Evolutionary conservation across 2,888 invertebrate species (phyloP), one percentile per base, ranked within the genome.

Genomic region (Prenolepis imparis): DNA sequence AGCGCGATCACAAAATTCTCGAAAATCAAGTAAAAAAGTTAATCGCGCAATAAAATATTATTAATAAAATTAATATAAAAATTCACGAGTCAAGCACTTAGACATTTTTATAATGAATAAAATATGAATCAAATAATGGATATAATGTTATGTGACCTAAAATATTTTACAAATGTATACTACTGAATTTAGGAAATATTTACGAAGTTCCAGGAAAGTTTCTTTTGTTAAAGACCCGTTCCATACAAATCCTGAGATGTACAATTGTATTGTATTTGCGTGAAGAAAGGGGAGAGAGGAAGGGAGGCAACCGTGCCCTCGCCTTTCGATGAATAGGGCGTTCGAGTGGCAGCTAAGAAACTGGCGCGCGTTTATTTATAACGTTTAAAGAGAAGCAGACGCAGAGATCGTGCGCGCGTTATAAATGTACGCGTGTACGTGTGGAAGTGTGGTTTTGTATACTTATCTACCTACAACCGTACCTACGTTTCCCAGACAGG

Each of bases 401-500:
- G 87, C 32, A 28, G 52, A 32, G 28, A 67, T 55, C 21, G 70
- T 24, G 63, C 64, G 57, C 39, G 41, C 32, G 15, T 52, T 48
- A 57, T 83, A 15, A n/a, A 39, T 28, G 36, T 36, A 64, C 21
- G 63, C 59, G 59, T 52, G 64, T 75, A 77, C 57, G 39, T 41
- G 75, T 77, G 74, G 77, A 73, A 66, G 84, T 77, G 82, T 39
- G 48, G n/a, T n/a, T n/a, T 5, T 11, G 63, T 21, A 78, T 87
- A 75, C 52, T n/a, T 52, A 52, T 52, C 52, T 85, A 84, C 74
- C 87, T 90, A 88, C 67, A 48, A 66, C n/a, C 84, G 75, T 89
- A 89, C 89, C 91, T 91, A 92, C 92, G 92, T 93, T 93, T 93
- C 93, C 92, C 93, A 93, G 92, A 92, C 92, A 90, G 90, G 84